Percentiles rank a stretch among this genome's conserved stretches.
phyloP scores from a whole-genome alignment of 2,888 invertebrate genomes.

The Ryuthela nishihirai region DNA sequence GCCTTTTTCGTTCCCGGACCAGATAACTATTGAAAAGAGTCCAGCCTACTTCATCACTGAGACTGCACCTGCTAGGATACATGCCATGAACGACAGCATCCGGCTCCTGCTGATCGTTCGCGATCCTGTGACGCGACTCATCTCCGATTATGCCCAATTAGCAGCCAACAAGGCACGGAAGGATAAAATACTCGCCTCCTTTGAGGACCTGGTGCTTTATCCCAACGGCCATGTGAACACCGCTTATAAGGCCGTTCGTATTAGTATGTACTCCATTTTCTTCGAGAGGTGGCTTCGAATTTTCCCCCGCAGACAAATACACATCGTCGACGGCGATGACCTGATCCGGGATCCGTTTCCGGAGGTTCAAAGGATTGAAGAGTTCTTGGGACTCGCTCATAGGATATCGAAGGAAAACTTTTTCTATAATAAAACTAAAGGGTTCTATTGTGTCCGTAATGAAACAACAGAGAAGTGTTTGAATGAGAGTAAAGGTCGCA shows the following conservation, averaged over 20 bases:
- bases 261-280: slow-evolving; percentile 88
- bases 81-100: slow-evolving; percentile 89
- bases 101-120: slow-evolving; percentile 89
- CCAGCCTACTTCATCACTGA: slow-evolving; percentile 96
- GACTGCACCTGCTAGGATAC: slow-evolving; percentile 88
- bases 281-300: slow-evolving; percentile 87
- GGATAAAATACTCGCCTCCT: slow-evolving; percentile 30
- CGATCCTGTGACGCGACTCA: slow-evolving; percentile 91
- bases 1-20: slow-evolving; percentile 89
- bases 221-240: slow-evolving; percentile 51
- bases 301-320: slow-evolving; percentile 85
- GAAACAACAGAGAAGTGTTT: slow-evolving; percentile 69
- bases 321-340: slow-evolving; percentile 91
- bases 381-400: slow-evolving; percentile 72
- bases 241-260: slow-evolving; percentile 53
- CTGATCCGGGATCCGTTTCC: slow-evolving; percentile 86
- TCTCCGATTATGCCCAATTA: slow-evolving; percentile 95
- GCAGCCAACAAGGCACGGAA: slow-evolving; percentile 57
- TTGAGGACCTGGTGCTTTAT: slow-evolving; percentile 34
- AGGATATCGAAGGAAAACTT: slow-evolving; percentile 79
- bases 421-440: slow-evolving; percentile 94
- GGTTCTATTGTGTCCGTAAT: slow-evolving; percentile 75
- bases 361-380: slow-evolving; percentile 79
- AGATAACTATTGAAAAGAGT: slow-evolving; percentile 95
- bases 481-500: slow-evolving; percentile 80